Evolutionary conservation across 2,888 invertebrate genomes (phyloP).

Genomic region (Ceramica pisi): DNA sequence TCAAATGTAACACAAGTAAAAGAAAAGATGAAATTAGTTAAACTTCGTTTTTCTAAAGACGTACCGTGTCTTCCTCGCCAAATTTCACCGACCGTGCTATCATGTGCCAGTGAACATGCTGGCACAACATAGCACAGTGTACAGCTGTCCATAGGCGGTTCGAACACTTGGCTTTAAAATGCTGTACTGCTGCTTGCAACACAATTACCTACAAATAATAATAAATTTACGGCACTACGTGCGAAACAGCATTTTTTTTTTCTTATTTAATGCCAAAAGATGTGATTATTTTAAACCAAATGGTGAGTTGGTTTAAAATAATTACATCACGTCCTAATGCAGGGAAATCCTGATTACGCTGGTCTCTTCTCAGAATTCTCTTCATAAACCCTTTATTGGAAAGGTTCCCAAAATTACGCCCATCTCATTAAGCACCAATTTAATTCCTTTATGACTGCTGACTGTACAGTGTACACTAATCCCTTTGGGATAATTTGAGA

Average conservation of each 20-base stretch:
- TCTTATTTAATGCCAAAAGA: not conserved
- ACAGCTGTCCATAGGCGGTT: not conserved
- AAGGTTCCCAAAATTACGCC: constrained; percentile 30
- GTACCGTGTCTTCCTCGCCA: not conserved
- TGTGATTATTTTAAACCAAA: not conserved
- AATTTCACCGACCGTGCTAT: not conserved
- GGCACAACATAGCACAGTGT: not conserved
- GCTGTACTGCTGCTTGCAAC: too few relatives aligned
- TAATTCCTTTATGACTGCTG: constrained; percentile 27
- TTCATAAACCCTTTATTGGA: constrained; percentile 25
- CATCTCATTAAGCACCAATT: constrained; percentile 25
- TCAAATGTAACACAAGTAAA: not conserved
- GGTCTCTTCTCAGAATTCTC: constrained; percentile 18
- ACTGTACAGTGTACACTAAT: constrained; percentile 6
- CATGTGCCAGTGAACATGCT: not conserved
- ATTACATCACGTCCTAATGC: constrained; percentile 14
- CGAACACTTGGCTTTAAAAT: not conserved
- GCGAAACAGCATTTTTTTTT: not conserved
- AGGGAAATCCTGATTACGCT: constrained; percentile 2
- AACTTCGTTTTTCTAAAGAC: not conserved
- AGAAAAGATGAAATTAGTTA: not conserved
- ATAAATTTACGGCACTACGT: too few relatives aligned
- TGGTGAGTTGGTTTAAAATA: constrained; percentile 1
- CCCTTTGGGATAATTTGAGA: constrained; percentile 18
- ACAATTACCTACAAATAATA: too few relatives aligned